phyloP scores from a whole-genome alignment of 2,113 vertebrate species.

The Microtus richardsoni region DNA sequence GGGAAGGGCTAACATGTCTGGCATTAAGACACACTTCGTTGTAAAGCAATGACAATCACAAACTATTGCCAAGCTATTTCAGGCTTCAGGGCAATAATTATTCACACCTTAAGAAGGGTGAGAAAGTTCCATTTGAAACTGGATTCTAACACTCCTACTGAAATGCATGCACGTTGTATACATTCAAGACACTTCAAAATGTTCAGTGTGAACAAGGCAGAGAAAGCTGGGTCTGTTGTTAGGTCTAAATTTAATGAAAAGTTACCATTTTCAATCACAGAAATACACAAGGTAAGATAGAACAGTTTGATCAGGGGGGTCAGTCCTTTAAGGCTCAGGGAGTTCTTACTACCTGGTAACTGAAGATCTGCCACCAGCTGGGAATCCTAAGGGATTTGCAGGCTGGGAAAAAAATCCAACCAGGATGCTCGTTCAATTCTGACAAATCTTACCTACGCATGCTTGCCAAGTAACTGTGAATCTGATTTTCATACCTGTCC shows the following conservation, averaged over 20 bases:
- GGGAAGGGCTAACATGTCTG: background rate
- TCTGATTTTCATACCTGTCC: constrained; percentile 11
- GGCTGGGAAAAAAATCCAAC: background rate
- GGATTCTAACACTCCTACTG: background rate
- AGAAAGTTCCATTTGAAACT: background rate
- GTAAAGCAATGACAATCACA: background rate
- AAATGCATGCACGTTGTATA: constrained; percentile 15
- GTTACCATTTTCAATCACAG: background rate
- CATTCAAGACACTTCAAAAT: background rate
- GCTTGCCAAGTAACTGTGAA: constrained; percentile 10
- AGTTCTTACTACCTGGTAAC: background rate
- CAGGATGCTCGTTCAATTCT: background rate
- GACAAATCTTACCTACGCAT: background rate
- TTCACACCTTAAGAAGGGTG: background rate
- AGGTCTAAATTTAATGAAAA: background rate
- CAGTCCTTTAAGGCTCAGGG: background rate
- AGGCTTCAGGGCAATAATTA: background rate
- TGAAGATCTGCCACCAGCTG: background rate
- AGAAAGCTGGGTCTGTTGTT: background rate
- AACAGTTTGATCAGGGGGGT: background rate
- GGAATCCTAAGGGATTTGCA: background rate
- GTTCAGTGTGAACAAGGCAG: background rate
- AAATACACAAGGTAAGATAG: background rate
- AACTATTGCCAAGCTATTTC: background rate
- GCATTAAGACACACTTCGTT: background rate